Percentiles rank a stretch among this genome's conserved stretches.
Conservation (phyloP, 2,113 vertebrate genomes). For the Tautogolabrus adspersus region DNA sequence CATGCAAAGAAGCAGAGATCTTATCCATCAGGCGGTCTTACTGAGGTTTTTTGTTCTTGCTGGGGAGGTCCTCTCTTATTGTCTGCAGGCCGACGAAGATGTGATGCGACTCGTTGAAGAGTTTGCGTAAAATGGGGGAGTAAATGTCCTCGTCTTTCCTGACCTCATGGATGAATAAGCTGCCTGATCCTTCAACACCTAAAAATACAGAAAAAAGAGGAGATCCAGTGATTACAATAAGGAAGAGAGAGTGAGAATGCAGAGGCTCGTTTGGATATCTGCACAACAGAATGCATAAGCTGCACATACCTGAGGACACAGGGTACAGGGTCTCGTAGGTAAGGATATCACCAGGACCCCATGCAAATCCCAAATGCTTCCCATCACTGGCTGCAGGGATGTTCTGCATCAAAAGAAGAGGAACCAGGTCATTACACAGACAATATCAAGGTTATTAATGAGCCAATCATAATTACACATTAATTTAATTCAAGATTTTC, state of each 20-base stretch:
- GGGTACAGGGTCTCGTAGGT: slow-evolving; percentile 88
- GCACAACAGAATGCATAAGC: not conserved
- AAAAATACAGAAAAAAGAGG: not conserved
- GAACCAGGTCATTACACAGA: not conserved
- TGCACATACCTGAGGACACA: slow-evolving; percentile 80
- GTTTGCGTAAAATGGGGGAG: slow-evolving; percentile 93
- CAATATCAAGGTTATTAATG: not conserved
- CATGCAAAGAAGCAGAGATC: not conserved
- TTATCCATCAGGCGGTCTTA: slow-evolving; percentile 50
- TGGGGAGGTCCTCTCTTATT: slow-evolving; percentile 88
- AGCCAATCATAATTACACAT: too few relatives aligned
- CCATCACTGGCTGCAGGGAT: slow-evolving; percentile 86
- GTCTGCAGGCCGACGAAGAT: slow-evolving; percentile 95
- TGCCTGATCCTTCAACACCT: slow-evolving; percentile 62
- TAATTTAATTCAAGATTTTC: too few relatives aligned
- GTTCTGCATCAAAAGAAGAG: slow-evolving; percentile 73
- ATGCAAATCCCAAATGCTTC: slow-evolving; percentile 92
- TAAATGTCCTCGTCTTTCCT: slow-evolving; percentile 92
- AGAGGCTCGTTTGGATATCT: not conserved
- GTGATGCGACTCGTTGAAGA: slow-evolving; percentile 97
- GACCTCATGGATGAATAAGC: slow-evolving; percentile 85
- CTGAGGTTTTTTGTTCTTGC: slow-evolving; percentile 87
- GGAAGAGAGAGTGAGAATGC: not conserved
- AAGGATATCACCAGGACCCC: slow-evolving; percentile 93
- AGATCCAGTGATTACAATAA: too few relatives aligned